Percentiles rank a stretch among this genome's conserved stretches.
Evolutionary conservation across 2,888 invertebrate genomes (phyloP).

Genomic region (Molanna angustata): DNA sequence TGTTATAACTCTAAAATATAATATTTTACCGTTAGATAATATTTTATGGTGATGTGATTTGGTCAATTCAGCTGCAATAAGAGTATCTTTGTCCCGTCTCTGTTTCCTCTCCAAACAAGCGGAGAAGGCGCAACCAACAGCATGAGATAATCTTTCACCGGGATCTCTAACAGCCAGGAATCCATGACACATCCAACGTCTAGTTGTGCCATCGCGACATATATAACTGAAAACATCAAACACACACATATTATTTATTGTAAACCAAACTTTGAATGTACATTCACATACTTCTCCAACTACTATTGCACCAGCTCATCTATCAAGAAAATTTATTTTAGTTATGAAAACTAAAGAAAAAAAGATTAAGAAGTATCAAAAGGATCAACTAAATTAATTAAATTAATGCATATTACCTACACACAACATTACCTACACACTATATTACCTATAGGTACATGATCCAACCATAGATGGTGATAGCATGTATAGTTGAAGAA

Average conservation of each 20-base stretch:
- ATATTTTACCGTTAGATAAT: slow-evolving; percentile 27
- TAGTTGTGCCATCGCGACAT: slow-evolving; percentile 96
- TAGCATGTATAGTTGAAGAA: too few relatives aligned
- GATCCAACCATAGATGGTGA: too few relatives aligned
- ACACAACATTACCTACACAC: too few relatives aligned
- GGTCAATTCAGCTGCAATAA: slow-evolving; percentile 26
- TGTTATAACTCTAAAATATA: too few relatives aligned
- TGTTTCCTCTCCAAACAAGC: slow-evolving; percentile 98
- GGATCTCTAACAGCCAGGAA: slow-evolving; percentile 94
- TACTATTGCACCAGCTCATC: too few relatives aligned
- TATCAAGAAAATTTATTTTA: too few relatives aligned
- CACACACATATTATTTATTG: background rate
- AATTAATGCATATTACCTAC: too few relatives aligned
- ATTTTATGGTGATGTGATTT: slow-evolving; percentile 25
- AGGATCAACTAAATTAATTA: too few relatives aligned
- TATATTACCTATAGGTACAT: too few relatives aligned
- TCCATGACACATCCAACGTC: slow-evolving; percentile 99
- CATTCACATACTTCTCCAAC: background rate
- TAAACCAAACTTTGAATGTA: background rate
- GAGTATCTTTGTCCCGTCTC: slow-evolving; percentile 85
- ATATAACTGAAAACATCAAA: slow-evolving; percentile 93
- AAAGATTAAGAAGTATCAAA: too few relatives aligned
- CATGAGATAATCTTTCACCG: slow-evolving; percentile 97
- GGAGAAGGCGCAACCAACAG: slow-evolving; percentile 98
- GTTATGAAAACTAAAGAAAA: too few relatives aligned